These are phyloP conservation scores for Pelecanoides urinatrix DNA, from an alignment of 2,113 vertebrate species.

Conservation along the genomic window DNA sequence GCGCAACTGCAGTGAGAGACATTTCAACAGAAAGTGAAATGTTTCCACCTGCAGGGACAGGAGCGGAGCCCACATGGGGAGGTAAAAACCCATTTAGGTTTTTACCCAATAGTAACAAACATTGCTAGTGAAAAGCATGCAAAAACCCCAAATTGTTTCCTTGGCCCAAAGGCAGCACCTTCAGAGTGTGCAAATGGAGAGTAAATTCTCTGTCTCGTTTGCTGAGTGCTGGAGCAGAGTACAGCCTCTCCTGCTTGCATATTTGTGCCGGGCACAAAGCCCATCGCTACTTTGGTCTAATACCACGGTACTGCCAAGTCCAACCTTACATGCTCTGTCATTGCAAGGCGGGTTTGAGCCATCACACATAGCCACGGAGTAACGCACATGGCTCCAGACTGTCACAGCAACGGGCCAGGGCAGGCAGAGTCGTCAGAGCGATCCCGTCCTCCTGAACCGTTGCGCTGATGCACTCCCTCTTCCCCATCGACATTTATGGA, in stretches of 20 bases:
- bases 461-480: accelerated
- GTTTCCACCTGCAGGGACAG: neutral
- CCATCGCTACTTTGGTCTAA: neutral
- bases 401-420: neutral
- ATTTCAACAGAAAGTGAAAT: neutral
- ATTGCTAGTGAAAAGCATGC: neutral
- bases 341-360: neutral
- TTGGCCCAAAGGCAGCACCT: neutral
- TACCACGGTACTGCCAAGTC: accelerated
- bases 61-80: neutral
- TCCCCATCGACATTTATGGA: accelerated
- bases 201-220: too few species aligned
- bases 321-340: accelerated
- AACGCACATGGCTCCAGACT: accelerated
- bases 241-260: neutral
- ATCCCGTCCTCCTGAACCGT: accelerated
- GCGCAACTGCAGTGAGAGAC: neutral
- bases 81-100: neutral
- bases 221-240: neutral
- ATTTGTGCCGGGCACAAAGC: neutral
- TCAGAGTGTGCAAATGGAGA: neutral
- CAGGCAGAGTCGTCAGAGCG: accelerated
- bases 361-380: accelerated
- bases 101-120: neutral
- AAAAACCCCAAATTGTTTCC: neutral